These are phyloP conservation scores for Aptenodytes patagonicus DNA, from an alignment of 2,113 vertebrate genomes.

Conservation along the genomic window DNA sequence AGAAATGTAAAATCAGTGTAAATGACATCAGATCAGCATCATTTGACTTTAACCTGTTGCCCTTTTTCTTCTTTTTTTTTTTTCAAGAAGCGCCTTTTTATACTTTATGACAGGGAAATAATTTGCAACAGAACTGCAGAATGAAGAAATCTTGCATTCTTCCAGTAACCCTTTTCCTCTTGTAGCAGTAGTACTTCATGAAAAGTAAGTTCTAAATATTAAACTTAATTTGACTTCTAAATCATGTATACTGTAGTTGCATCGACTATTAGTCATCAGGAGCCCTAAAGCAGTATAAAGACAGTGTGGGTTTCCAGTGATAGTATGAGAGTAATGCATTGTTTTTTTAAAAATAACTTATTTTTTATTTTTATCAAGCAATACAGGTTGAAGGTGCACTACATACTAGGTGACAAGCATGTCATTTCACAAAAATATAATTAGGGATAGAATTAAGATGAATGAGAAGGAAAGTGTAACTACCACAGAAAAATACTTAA, in stretches of 20 bases:
- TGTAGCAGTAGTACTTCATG: constrained; percentile 8
- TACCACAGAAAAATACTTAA: background rate
- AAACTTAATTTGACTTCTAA: constrained; percentile 64
- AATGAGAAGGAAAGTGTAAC: background rate
- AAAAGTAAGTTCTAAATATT: constrained; percentile 59
- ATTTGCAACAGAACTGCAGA: background rate
- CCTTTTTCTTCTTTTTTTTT: background rate
- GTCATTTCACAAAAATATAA: background rate
- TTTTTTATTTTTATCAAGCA: background rate
- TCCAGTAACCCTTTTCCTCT: background rate
- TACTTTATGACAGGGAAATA: background rate
- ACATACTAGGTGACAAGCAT: background rate
- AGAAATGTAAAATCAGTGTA: background rate
- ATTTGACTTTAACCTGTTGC: background rate
- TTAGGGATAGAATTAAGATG: background rate
- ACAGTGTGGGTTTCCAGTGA: constrained; percentile 39
- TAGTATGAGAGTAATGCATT: constrained; percentile 32
- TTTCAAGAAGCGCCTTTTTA: background rate
- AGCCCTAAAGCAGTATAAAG: constrained; percentile 54
- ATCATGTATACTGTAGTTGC: background rate
- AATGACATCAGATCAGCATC: background rate
- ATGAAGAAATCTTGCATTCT: constrained; percentile 17
- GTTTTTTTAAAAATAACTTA: background rate
- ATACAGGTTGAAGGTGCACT: background rate
- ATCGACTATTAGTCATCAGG: constrained; percentile 49